These are phyloP conservation scores for Lithosia quadra DNA, from an alignment of 2,888 invertebrate genomes.

Conservation along the genomic window DNA sequence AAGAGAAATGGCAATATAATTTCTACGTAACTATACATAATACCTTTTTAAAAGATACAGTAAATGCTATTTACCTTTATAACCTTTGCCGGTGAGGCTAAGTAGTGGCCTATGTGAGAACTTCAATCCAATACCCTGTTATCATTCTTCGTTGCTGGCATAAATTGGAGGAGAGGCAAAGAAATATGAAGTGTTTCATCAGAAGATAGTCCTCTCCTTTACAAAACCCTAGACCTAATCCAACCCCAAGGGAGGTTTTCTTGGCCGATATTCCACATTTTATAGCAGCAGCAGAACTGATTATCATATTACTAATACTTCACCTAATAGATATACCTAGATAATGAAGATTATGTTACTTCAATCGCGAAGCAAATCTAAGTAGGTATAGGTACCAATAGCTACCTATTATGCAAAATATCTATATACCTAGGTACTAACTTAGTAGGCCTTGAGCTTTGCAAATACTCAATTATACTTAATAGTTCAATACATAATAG, in stretches of 20 bases:
- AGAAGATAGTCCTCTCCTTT: no score
- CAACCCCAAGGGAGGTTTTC: no score
- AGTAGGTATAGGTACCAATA: no score
- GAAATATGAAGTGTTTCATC: background rate
- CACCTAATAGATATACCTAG: no score
- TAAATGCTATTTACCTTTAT: no score
- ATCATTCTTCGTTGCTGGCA: no score
- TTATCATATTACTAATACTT: background rate
- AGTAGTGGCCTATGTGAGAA: background rate
- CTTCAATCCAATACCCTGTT: background rate
- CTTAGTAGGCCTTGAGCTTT: background rate
- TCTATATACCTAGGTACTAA: no score
- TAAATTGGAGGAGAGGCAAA: background rate
- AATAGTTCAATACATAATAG: background rate
- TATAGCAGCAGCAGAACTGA: background rate
- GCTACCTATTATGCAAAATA: background rate
- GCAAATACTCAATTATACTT: background rate
- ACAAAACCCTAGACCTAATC: background rate
- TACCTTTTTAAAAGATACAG: no score
- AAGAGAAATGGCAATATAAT: no score
- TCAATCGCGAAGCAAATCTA: background rate
- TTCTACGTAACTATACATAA: no score
- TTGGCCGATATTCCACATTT: background rate
- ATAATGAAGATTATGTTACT: background rate
- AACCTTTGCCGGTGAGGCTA: background rate